Conservation (phyloP, 2,797 vertebrate species). For the Emys orbicularis region DNA sequence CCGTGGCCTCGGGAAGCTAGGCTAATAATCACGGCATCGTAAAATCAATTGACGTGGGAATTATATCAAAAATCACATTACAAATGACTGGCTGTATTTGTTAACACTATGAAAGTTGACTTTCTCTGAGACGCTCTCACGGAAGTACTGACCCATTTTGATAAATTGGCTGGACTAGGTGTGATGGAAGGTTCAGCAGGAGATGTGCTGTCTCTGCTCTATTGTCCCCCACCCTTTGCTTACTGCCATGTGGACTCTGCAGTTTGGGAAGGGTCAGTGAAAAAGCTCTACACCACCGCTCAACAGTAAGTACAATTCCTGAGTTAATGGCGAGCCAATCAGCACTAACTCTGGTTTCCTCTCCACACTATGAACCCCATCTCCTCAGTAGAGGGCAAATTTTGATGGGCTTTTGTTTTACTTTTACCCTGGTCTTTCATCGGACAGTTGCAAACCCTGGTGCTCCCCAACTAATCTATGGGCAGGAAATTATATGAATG, state of each 20-base stretch:
- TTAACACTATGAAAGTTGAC: neutral
- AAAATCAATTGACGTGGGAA: neutral
- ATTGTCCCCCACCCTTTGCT: neutral
- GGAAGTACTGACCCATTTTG: neutral
- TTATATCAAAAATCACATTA: neutral
- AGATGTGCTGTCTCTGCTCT: too few relatives aligned
- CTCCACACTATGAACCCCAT: neutral
- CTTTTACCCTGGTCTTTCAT: neutral
- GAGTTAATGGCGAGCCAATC: neutral
- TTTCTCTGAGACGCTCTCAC: neutral
- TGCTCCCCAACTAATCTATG: neutral
- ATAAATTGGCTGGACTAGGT: neutral
- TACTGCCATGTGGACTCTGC: neutral
- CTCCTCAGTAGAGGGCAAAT: neutral
- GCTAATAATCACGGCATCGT: neutral
- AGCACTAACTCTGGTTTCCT: neutral
- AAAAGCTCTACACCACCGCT: neutral
- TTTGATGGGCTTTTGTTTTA: neutral
- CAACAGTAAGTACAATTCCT: neutral
- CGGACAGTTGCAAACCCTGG: neutral
- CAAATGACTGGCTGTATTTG: neutral
- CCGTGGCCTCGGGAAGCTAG: neutral
- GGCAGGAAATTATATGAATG: too few relatives aligned
- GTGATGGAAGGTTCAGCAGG: neutral
- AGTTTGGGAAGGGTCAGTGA: neutral